Conservation (phyloP, 2,113 vertebrate genomes). For the Callionymus lyra region DNA sequence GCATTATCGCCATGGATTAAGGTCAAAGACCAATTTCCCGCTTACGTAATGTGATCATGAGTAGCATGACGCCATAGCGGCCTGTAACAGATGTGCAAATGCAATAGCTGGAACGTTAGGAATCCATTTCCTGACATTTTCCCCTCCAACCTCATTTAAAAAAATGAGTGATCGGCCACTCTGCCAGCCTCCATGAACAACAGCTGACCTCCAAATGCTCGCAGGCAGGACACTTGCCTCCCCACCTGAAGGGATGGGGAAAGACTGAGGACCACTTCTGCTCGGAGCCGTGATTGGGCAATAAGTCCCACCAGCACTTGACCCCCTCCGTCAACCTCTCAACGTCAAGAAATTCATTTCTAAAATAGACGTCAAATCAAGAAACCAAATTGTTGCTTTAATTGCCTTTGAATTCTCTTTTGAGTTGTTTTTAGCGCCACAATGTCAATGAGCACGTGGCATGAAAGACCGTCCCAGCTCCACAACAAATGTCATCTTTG, state of each 20-base stretch:
- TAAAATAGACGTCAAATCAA: conserved; percentile 11
- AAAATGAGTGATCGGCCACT: conserved; percentile 17
- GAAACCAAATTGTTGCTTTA: neutral
- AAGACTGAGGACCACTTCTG: conserved; percentile 49
- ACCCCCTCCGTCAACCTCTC: conserved; percentile 48
- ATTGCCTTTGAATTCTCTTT: neutral
- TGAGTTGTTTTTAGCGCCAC: conserved; percentile 21
- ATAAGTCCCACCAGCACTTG: conserved; percentile 59
- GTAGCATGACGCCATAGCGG: no score
- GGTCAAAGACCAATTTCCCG: no score
- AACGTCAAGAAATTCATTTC: conserved; percentile 25
- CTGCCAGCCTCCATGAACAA: conserved; percentile 40
- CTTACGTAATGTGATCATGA: no score
- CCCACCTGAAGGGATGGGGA: conserved; percentile 55
- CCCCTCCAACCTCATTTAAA: neutral
- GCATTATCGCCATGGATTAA: no score
- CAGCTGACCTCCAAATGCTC: conserved; percentile 51
- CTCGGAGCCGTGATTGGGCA: conserved; percentile 49
- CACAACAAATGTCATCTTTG: conserved; percentile 38
- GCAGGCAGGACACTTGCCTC: conserved; percentile 49
- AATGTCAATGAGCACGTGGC: conserved; percentile 29
- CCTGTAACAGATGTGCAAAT: no score
- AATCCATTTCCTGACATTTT: no score
- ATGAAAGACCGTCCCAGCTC: conserved; percentile 38
- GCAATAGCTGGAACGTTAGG: no score